Conservation (phyloP, 2,888 invertebrate species). For the Drosophila quinaria region DNA sequence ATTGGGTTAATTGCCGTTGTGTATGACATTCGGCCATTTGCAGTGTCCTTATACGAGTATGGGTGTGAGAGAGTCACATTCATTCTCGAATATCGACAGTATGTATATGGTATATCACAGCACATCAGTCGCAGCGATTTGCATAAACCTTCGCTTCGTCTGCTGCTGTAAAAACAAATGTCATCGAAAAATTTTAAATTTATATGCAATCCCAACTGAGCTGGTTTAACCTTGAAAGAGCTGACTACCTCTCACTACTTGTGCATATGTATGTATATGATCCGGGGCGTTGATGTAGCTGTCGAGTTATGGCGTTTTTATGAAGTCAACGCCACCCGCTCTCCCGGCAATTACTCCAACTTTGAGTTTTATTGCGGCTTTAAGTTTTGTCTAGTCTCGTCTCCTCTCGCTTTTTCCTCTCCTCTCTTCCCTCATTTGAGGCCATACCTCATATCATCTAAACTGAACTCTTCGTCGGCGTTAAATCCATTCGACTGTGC, state of each 20-base stretch:
- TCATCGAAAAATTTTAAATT: slow-evolving; percentile 64
- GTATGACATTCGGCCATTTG: slow-evolving; percentile 64
- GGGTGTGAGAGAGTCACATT: neutral
- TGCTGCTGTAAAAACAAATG: slow-evolving; percentile 66
- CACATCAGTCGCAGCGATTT: slow-evolving; percentile 64
- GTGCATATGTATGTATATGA: too few relatives aligned
- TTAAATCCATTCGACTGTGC: slow-evolving; percentile 16
- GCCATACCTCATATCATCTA: slow-evolving; percentile 1
- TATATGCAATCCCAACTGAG: slow-evolving; percentile 38
- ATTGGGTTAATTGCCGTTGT: slow-evolving; percentile 76
- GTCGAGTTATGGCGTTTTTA: slow-evolving; percentile 59
- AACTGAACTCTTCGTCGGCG: slow-evolving; percentile 19
- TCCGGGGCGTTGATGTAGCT: neutral
- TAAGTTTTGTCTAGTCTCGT: slow-evolving; percentile 29
- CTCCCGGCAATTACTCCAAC: slow-evolving; percentile 60
- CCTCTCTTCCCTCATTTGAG: neutral
- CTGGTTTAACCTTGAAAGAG: slow-evolving; percentile 20
- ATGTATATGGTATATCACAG: slow-evolving; percentile 59
- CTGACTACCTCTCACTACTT: neutral
- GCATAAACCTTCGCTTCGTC: slow-evolving; percentile 61
- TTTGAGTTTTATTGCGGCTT: slow-evolving; percentile 62
- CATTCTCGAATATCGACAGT: slow-evolving; percentile 7
- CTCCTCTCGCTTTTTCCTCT: neutral
- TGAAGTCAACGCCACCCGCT: slow-evolving; percentile 49
- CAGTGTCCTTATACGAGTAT: neutral